phyloP scores from a whole-genome alignment of 2,888 invertebrate species.

The Nemotelus nigrinus region DNA sequence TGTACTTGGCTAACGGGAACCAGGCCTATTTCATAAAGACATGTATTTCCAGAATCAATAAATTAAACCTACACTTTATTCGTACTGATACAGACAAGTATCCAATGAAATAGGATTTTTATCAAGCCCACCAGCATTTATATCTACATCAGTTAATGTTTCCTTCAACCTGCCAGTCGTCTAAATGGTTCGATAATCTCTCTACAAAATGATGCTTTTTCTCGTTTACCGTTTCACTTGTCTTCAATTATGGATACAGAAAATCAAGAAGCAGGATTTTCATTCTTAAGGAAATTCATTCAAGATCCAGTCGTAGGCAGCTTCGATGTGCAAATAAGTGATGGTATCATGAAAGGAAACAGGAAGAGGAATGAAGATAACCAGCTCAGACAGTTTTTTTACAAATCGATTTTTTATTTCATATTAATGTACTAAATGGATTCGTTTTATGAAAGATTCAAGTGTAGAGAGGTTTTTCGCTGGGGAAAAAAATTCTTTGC shows the following conservation, averaged over 20 bases:
- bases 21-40: no score
- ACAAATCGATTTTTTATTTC: constrained; percentile 12
- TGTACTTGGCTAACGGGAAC: no score
- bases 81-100: no score
- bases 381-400: neutral
- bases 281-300: neutral
- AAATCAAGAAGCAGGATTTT: neutral
- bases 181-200: neutral
- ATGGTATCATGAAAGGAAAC: neutral
- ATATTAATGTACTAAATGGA: neutral
- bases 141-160: no score
- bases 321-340: constrained; percentile 1
- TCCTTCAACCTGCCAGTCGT: no score
- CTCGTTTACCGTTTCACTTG: neutral
- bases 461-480: neutral
- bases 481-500: no score
- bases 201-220: neutral
- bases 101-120: no score
- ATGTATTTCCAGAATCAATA: no score
- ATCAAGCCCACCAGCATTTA: no score
- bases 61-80: no score
- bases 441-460: constrained; percentile 6
- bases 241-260: neutral
- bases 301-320: neutral
- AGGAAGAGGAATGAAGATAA: neutral